Conservation (phyloP, 2,888 invertebrate genomes). For the Andricus curvator region DNA sequence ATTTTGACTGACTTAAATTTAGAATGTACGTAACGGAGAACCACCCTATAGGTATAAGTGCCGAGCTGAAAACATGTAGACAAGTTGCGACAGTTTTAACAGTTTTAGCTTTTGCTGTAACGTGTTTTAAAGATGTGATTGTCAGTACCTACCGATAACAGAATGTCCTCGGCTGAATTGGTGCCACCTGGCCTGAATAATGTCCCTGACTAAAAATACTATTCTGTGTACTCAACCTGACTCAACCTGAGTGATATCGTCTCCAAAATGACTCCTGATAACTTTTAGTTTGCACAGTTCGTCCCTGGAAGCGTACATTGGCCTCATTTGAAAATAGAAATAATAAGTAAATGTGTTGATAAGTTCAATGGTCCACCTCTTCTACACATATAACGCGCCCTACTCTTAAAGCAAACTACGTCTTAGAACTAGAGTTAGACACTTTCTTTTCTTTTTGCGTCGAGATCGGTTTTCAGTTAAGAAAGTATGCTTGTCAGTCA, state of each 20-base stretch:
- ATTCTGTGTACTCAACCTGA: constrained; percentile 6
- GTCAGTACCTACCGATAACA: constrained; percentile 63
- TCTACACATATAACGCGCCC: not conserved
- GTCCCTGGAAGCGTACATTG: not conserved
- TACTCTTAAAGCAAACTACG: not conserved
- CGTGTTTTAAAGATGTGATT: constrained; percentile 53
- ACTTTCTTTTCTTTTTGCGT: not conserved
- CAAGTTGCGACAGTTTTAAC: not conserved
- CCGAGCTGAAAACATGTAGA: not conserved
- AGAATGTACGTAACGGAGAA: not conserved
- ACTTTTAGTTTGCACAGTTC: not conserved
- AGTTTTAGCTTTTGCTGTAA: not conserved
- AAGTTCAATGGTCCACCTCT: not conserved
- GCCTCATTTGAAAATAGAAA: not conserved
- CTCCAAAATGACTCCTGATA: constrained; percentile 5
- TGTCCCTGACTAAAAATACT: constrained; percentile 68
- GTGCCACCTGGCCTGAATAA: constrained; percentile 75
- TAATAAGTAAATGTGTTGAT: not conserved
- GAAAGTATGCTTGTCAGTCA: not conserved
- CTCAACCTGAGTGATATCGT: constrained; percentile 1
- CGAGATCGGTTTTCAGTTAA: not conserved
- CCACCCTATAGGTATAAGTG: not conserved
- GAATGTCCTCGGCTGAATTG: constrained; percentile 68
- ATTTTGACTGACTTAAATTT: no score
- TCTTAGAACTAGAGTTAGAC: not conserved